phyloP scores from a whole-genome alignment of 2,113 vertebrate species.

The Etheostoma cragini region DNA sequence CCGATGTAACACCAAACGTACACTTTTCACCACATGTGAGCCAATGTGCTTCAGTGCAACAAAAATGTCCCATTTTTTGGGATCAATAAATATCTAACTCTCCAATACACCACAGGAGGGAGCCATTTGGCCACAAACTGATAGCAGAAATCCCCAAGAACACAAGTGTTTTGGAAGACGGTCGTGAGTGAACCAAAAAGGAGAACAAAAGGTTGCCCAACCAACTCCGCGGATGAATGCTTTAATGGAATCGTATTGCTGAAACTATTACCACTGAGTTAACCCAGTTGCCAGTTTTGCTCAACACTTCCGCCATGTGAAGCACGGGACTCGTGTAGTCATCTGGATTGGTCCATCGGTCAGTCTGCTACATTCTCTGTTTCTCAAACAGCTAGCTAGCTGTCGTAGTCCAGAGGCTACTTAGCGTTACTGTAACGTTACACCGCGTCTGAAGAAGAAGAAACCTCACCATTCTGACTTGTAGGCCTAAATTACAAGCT shows the following conservation, averaged over 20 bases:
- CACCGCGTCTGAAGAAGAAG: constrained; percentile 13
- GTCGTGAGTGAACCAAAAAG: constrained; percentile 24
- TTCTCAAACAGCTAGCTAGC: constrained; percentile 51
- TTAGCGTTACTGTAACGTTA: neutral
- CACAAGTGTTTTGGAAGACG: constrained; percentile 21
- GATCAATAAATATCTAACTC: too few species aligned
- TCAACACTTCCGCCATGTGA: constrained; percentile 18
- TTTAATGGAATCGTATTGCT: neutral
- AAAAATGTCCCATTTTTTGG: too few species aligned
- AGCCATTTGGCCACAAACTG: neutral
- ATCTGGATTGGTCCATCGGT: constrained; percentile 61
- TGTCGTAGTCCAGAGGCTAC: constrained; percentile 1
- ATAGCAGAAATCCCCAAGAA: constrained; percentile 9
- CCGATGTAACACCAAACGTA: neutral
- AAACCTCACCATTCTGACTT: neutral
- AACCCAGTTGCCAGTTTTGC: neutral
- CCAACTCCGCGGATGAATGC: neutral
- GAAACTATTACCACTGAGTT: too few species aligned
- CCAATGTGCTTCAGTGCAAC: neutral
- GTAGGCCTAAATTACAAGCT: neutral
- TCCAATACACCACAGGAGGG: constrained; percentile 5
- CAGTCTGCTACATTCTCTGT: constrained; percentile 12
- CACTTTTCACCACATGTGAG: neutral
- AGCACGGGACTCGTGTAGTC: constrained; percentile 30
- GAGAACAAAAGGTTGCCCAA: fast-evolving